phyloP scores from a whole-genome alignment of 2,113 vertebrate genomes.

The Mormyrus iriodes region DNA sequence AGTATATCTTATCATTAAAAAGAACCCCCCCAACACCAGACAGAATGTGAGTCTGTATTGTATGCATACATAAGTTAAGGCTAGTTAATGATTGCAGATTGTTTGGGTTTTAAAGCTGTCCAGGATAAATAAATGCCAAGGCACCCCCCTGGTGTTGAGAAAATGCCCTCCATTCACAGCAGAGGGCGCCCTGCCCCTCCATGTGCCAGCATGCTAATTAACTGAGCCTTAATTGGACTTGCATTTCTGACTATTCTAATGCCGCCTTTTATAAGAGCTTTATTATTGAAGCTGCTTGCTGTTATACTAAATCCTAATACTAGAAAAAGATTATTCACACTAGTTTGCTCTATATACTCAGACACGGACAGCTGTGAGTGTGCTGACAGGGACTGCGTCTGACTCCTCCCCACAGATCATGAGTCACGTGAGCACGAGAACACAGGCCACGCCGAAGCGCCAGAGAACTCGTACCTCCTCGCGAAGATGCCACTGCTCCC shows the following conservation, averaged over 20 bases:
- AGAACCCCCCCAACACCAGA: neutral
- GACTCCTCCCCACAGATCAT: constrained; percentile 56
- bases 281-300: neutral
- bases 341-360: neutral
- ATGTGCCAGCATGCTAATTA: neutral
- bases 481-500: constrained; percentile 68
- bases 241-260: neutral
- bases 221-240: neutral
- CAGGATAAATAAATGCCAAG: constrained; percentile 48
- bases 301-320: neutral
- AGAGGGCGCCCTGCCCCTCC: neutral
- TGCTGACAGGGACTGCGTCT: neutral
- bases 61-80: no score
- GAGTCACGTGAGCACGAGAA: constrained; percentile 86
- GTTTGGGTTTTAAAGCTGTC: constrained; percentile 22
- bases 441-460: constrained; percentile 69
- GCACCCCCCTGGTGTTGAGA: constrained; percentile 49
- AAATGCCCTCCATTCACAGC: neutral
- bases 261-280: neutral
- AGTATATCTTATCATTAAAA: neutral
- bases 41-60: neutral
- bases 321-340: neutral
- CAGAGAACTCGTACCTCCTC: constrained; percentile 68
- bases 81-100: neutral
- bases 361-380: neutral